Evolutionary conservation across 2,113 vertebrate genomes (phyloP).

Genomic region (Vulpes lagopus): DNA sequence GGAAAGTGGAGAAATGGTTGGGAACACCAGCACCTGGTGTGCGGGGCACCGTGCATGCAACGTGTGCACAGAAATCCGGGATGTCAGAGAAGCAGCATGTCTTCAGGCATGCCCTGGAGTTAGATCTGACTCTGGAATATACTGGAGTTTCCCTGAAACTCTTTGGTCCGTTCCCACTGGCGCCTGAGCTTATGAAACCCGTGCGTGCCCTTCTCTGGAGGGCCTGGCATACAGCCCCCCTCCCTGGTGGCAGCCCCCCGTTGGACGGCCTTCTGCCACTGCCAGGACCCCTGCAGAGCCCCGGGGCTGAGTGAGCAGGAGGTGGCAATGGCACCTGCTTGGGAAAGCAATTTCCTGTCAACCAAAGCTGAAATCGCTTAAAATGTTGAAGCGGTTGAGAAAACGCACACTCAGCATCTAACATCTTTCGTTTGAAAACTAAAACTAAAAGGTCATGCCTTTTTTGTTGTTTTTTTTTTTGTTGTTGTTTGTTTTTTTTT

Average conservation of each 20-base stretch:
- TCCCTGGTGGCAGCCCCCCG: conserved; percentile 77
- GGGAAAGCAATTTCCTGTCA: conserved; percentile 82
- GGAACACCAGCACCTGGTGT: conserved; percentile 83
- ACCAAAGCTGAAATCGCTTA: conserved; percentile 84
- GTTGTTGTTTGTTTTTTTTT: not conserved
- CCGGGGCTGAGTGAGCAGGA: conserved; percentile 66
- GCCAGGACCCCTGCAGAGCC: conserved; percentile 77
- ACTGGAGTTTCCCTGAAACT: conserved; percentile 89
- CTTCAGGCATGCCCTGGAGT: conserved; percentile 82
- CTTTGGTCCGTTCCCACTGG: conserved; percentile 94
- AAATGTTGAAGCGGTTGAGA: conserved; percentile 73
- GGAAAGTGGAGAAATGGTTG: conserved; percentile 79
- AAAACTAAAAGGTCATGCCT: conserved; percentile 62
- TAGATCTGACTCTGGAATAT: conserved; percentile 87
- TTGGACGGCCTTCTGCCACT: conserved; percentile 80
- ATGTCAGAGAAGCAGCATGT: conserved; percentile 80
- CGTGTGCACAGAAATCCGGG: conserved; percentile 83
- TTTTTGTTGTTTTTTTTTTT: not conserved
- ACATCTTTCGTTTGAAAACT: conserved; percentile 76
- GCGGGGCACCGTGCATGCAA: conserved; percentile 85
- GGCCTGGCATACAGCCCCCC: conserved; percentile 74
- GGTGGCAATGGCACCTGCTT: conserved; percentile 77
- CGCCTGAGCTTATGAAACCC: conserved; percentile 80
- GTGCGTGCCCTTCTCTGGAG: conserved; percentile 76
- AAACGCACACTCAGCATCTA: conserved; percentile 79